phyloP scores from a whole-genome alignment of 2,797 vertebrate genomes.

The Nyctalus aviator region DNA sequence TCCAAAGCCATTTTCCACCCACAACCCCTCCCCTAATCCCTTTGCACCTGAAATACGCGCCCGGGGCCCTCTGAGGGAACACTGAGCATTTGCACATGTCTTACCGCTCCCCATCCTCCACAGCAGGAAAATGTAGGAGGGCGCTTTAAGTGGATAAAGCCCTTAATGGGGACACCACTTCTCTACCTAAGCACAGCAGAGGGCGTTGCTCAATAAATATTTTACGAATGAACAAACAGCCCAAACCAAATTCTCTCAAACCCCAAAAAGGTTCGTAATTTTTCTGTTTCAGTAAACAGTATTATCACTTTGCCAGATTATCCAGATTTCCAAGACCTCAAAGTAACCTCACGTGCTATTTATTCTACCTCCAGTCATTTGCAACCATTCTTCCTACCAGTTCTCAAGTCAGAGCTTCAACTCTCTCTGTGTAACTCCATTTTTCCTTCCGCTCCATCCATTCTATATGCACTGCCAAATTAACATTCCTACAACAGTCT shows the following conservation, averaged over 20 bases:
- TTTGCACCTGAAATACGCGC: background rate
- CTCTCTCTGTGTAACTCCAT: background rate
- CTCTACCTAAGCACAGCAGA: background rate
- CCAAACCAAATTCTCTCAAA: slow-evolving; percentile 13
- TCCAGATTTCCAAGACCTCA: background rate
- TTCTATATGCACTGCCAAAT: background rate
- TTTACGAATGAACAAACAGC: background rate
- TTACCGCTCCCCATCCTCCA: background rate
- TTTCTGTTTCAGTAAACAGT: slow-evolving; percentile 37
- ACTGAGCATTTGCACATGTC: background rate
- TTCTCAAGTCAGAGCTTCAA: background rate
- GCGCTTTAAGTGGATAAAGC: background rate
- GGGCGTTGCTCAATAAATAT: slow-evolving; percentile 3
- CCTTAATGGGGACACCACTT: background rate
- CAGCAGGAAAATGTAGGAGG: background rate
- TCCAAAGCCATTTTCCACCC: background rate
- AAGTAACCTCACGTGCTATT: background rate
- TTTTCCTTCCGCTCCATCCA: background rate
- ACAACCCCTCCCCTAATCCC: background rate
- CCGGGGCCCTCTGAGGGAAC: background rate
- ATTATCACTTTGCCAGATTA: background rate
- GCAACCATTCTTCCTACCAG: background rate
- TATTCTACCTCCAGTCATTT: background rate
- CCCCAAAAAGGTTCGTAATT: background rate
- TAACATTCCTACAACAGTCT: background rate